These are phyloP conservation scores for Venustaconcha ellipsiformis DNA, from an alignment of 1,140 invertebrate genomes.

Conservation along the genomic window DNA sequence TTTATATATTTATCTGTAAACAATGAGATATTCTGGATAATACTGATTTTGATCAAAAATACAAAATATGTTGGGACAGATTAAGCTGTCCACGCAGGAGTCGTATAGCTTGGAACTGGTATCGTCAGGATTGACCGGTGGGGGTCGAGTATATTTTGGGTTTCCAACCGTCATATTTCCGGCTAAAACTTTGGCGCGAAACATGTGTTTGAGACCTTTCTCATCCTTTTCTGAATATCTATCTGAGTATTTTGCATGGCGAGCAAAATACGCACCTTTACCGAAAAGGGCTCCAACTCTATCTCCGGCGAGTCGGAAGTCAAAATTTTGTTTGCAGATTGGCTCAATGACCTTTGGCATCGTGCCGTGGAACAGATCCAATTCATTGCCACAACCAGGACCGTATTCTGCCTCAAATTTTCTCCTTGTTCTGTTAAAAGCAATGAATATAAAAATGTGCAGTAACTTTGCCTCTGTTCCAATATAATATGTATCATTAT, in stretches of 20 bases:
- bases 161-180: conserved; percentile 48
- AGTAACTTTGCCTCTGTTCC: too few relatives aligned
- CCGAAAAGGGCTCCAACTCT: conserved; percentile 26
- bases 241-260: conserved; percentile 48
- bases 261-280: conserved; percentile 54
- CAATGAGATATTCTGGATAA: conserved; percentile 59
- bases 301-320: conserved; percentile 27
- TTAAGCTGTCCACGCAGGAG: conserved; percentile 46
- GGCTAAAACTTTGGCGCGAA: conserved; percentile 45
- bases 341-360: conserved; percentile 7
- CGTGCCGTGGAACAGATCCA: conserved; percentile 26
- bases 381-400: conserved; percentile 22
- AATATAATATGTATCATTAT: too few relatives aligned
- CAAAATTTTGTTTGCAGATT: conserved; percentile 7
- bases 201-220: conserved; percentile 36
- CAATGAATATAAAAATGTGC: neutral
- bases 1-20: conserved; percentile 27
- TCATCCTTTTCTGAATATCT: conserved; percentile 33
- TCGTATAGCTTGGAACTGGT: conserved; percentile 35
- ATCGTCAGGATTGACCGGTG: neutral
- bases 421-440: conserved; percentile 29
- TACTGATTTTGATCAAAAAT: conserved; percentile 53
- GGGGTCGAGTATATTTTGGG: conserved; percentile 36
- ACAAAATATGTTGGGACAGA: conserved; percentile 50
- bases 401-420: conserved; percentile 18